Conservation (phyloP, 1,140 invertebrate species). For the Nebria ingens region DNA sequence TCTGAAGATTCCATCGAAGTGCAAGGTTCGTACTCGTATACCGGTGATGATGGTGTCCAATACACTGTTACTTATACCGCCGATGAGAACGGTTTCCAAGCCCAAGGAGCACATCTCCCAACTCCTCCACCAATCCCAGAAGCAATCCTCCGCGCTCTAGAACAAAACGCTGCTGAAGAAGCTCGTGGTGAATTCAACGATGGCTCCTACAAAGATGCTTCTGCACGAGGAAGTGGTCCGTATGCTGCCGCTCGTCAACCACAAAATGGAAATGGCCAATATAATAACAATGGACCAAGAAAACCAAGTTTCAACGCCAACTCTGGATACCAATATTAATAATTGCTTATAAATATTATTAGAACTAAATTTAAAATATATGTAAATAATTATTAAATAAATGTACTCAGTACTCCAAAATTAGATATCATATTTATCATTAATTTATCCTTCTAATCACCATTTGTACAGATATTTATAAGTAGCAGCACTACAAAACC, state of each 20-base stretch:
- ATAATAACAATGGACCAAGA: background rate
- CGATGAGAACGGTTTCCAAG: slow-evolving; percentile 52
- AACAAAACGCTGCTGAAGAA: slow-evolving; percentile 29
- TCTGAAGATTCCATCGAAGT: slow-evolving; percentile 41
- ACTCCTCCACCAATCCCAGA: slow-evolving; percentile 51
- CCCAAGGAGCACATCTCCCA: slow-evolving; percentile 48
- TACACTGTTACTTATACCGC: slow-evolving; percentile 46
- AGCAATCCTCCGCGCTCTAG: slow-evolving; percentile 43
- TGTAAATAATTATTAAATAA: too few relatives aligned
- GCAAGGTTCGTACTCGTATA: slow-evolving; percentile 50
- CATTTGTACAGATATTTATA: too few relatives aligned
- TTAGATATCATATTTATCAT: too few relatives aligned
- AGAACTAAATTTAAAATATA: too few relatives aligned
- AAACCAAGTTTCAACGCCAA: background rate
- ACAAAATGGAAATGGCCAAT: background rate
- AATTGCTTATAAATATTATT: too few relatives aligned
- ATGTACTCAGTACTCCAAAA: too few relatives aligned
- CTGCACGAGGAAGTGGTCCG: background rate
- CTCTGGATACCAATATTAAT: background rate
- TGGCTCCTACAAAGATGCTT: background rate
- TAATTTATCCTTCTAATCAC: too few relatives aligned
- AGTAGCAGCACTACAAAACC: too few relatives aligned
- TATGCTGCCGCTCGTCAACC: too few relatives aligned
- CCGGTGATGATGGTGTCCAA: slow-evolving; percentile 43
- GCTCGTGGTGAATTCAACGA: slow-evolving; percentile 13